These are phyloP conservation scores for Hirudinaria manillensis DNA, from an alignment of 2,888 invertebrate species.

Conservation along the genomic window DNA sequence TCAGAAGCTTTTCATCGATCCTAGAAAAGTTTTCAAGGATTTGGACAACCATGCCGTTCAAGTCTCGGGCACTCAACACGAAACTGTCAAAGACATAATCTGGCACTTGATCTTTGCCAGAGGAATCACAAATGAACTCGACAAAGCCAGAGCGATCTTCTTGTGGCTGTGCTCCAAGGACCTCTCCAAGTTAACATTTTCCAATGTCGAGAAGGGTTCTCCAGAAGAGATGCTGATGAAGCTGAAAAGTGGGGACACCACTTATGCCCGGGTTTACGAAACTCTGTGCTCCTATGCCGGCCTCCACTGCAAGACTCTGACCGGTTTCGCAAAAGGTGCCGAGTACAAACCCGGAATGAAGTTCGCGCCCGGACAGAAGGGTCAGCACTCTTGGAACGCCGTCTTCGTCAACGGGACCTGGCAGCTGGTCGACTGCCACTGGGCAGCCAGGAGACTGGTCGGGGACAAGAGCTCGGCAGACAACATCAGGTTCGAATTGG, in stretches of 20 bases:
- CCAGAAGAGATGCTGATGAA: conserved; percentile 54
- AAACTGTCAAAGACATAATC: conserved; percentile 51
- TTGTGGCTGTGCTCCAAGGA: conserved; percentile 55
- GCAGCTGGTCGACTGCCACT: conserved; percentile 54
- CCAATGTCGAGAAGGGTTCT: conserved; percentile 49
- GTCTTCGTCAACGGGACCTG: conserved; percentile 54
- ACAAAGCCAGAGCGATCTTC: conserved; percentile 55
- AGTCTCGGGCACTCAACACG: conserved; percentile 53
- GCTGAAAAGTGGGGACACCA: conserved; percentile 51
- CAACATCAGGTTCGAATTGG: conserved; percentile 53
- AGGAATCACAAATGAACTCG: conserved; percentile 53
- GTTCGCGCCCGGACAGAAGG: conserved; percentile 47
- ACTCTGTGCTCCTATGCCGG: conserved; percentile 55
- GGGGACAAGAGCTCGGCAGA: conserved; percentile 49
- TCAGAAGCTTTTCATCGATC: conserved; percentile 49
- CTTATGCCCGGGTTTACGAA: conserved; percentile 54
- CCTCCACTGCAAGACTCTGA: conserved; percentile 53
- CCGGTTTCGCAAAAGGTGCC: conserved; percentile 55
- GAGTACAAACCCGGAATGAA: conserved; percentile 54
- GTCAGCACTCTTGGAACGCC: conserved; percentile 55
- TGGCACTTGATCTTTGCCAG: conserved; percentile 54
- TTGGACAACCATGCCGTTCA: conserved; percentile 53
- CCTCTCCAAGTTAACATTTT: conserved; percentile 50
- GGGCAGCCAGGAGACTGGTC: conserved; percentile 54
- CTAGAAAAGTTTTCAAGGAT: conserved; percentile 47